Evolutionary conservation across 2,113 vertebrate genomes (phyloP).

Genomic region (Pionites leucogaster): DNA sequence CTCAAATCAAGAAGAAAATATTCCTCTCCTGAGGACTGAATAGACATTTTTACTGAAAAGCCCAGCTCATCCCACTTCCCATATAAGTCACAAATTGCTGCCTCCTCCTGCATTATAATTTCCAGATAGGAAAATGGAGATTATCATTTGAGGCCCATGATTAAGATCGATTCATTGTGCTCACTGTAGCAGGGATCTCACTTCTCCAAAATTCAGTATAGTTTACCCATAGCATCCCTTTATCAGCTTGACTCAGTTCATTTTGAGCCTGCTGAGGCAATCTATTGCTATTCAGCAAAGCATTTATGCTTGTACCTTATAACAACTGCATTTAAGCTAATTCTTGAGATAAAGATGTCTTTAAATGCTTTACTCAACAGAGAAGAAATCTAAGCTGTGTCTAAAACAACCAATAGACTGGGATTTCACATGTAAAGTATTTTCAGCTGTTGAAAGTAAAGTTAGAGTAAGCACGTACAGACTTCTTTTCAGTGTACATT

Average conservation of each 20-base stretch:
- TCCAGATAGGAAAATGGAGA: not conserved
- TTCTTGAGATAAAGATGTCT: not conserved
- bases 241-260: not conserved
- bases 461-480: not conserved
- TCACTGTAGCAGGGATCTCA: not conserved
- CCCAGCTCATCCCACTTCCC: not conserved
- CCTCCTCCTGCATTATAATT: not conserved
- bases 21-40: not conserved
- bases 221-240: not conserved
- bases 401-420: not conserved
- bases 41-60: not conserved
- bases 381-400: not conserved
- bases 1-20: not conserved
- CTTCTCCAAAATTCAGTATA: not conserved
- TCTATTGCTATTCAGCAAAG: not conserved
- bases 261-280: not conserved
- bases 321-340: not conserved
- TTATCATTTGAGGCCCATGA: not conserved
- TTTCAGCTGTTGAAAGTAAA: not conserved
- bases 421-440: not conserved
- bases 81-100: not conserved
- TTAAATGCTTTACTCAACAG: not conserved
- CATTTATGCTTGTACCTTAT: not conserved
- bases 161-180: not conserved
- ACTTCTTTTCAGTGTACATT: not conserved